Conservation (phyloP, 2,888 invertebrate genomes). For the Heliconius hortense region DNA sequence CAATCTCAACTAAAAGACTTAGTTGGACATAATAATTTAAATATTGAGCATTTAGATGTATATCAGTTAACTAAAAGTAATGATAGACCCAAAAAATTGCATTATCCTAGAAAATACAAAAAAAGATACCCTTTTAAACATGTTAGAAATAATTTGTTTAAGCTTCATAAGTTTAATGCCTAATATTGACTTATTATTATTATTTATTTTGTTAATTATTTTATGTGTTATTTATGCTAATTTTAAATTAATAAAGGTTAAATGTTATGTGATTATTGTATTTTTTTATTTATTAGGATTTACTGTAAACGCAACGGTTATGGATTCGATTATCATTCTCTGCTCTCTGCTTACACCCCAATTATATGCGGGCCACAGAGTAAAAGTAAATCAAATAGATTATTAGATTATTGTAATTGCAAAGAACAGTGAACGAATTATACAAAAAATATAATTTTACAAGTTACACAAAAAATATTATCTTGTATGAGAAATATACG, state of each 20-base stretch:
- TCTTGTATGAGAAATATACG: too few relatives aligned
- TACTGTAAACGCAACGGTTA: too few relatives aligned
- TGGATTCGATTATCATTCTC: too few relatives aligned
- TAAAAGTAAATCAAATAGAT: too few relatives aligned
- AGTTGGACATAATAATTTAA: constrained; percentile 65
- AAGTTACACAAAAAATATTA: too few relatives aligned
- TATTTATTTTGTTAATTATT: constrained; percentile 6
- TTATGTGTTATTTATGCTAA: neutral
- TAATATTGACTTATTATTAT: constrained; percentile 8
- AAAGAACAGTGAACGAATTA: too few relatives aligned
- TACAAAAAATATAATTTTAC: too few relatives aligned
- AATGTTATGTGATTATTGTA: neutral
- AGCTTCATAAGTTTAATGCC: constrained; percentile 52
- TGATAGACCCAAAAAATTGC: constrained; percentile 44
- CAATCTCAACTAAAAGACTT: constrained; percentile 66
- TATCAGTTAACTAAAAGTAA: constrained; percentile 56
- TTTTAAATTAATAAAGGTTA: neutral
- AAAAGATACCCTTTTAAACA: constrained; percentile 53
- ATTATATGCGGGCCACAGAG: too few relatives aligned
- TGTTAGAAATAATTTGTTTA: constrained; percentile 58
- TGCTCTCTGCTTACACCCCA: too few relatives aligned
- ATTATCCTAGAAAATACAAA: constrained; percentile 55
- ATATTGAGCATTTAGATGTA: constrained; percentile 69
- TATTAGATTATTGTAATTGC: too few relatives aligned
- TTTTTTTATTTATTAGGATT: neutral